Percentiles rank a stretch among this genome's conserved stretches.
These are phyloP conservation scores for Heterodera schachtii DNA, from an alignment of 1,140 invertebrate species.

Conservation along the genomic window DNA sequence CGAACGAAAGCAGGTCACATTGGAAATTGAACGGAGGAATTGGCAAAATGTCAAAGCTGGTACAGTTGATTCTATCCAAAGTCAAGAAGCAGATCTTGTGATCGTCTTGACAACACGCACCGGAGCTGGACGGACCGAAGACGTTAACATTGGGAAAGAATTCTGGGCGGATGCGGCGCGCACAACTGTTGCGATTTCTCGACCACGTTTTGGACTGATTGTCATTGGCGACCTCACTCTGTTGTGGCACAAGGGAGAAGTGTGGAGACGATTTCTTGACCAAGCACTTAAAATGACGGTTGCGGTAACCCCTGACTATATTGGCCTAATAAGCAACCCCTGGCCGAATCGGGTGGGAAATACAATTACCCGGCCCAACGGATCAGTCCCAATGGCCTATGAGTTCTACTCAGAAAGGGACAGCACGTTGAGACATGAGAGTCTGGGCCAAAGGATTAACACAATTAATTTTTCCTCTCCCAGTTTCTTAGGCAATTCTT, in stretches of 20 bases:
- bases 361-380: not conserved
- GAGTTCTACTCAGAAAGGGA: not conserved
- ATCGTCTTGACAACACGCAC: not conserved
- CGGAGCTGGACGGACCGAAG: not conserved
- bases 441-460: not conserved
- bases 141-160: not conserved
- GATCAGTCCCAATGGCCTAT: not conserved
- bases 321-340: not conserved
- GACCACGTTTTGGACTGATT: not conserved
- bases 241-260: not conserved
- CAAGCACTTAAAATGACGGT: not conserved
- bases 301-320: not conserved
- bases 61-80: not conserved
- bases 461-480: not conserved
- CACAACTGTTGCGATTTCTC: not conserved
- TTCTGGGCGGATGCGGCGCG: constrained; percentile 3
- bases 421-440: not conserved
- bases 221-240: not conserved
- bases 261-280: not conserved
- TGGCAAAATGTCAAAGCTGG: not conserved
- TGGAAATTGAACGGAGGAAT: not conserved
- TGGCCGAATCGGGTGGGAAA: not conserved
- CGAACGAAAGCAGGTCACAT: not conserved
- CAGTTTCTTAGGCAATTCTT: no score
- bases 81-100: constrained; percentile 4